Base-by-base conservation (phyloP, 2,113 vertebrate species). In the Chloroceryle aenea region DNA sequence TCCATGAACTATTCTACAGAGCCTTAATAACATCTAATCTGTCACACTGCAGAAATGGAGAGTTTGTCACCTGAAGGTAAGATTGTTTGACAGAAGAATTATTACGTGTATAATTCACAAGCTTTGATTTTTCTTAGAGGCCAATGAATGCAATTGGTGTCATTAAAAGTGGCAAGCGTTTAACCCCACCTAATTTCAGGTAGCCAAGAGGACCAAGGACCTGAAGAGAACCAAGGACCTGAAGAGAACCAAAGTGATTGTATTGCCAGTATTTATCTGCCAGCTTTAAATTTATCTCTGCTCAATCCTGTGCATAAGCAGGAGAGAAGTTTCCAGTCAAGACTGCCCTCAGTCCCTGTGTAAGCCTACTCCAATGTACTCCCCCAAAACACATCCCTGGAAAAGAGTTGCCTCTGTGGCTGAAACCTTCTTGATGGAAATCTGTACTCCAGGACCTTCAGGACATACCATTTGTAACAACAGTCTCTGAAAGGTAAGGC, bases 21-120 rank as follows among this genome's bases (percentile, higher is more conserved):
- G 64, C 61, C 80, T 97, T 97, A 98, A 96, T 97, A 97, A 97
- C 95, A 34, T 90, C 69, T 95, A 96, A 94, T 94, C 95, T 87
- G 38, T 48, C 64, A 82, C 45, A 26, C 9, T 93, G 82, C 93
- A 97, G 92, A 97, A 96, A 94, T 58, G 68, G 73, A 50, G 74
- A 95, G 71, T 64, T 95, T 77, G 93, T 93, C 94, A 93, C 76
- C 89, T 87, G 85, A 83, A 81, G 78, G 72, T 67, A 86, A 90
- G 75, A 87, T 59, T 93, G 91, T 75, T 87, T 95, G 52, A 76
- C 86, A 80, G 72, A 73, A 72, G 48, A 88, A 89, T 71, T 55
- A 29, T 59, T 76, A 38, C 0, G 0, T 20, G 36, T 61, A 50
- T 79, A 71, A 48, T 72, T 64, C 52, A 58, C 68, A 71, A 56